phyloP scores from a whole-genome alignment of 2,888 invertebrate species.

The Ormia ochracea region DNA sequence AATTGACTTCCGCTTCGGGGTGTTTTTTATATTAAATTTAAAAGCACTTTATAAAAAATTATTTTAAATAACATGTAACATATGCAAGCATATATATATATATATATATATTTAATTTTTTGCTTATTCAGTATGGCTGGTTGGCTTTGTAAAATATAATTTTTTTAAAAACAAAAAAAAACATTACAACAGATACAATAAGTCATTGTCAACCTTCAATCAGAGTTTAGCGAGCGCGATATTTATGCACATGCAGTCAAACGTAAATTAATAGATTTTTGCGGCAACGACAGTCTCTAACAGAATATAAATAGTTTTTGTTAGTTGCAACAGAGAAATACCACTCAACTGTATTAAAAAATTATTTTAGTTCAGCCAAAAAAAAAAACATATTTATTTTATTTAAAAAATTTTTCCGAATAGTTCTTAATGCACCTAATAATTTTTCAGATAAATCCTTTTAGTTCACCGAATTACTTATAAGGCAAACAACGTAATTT shows the following conservation, averaged over 20 bases:
- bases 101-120: not conserved
- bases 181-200: not conserved
- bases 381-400: too few species aligned
- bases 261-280: not conserved
- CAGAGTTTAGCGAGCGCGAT: not conserved
- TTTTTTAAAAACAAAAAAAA: not conserved
- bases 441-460: too few species aligned
- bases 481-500: too few species aligned
- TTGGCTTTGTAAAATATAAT: not conserved
- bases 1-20: slow-evolving; percentile 9
- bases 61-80: not conserved
- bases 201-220: slow-evolving; percentile 14
- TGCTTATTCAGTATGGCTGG: not conserved
- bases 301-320: too few species aligned
- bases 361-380: too few species aligned
- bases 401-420: too few species aligned
- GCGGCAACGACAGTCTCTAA: not conserved
- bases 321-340: too few species aligned
- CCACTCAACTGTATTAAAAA: too few species aligned
- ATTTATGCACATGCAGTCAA: not conserved
- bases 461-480: too few species aligned
- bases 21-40: not conserved
- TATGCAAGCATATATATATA: not conserved
- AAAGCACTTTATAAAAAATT: not conserved
- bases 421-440: too few species aligned